Conservation (phyloP, 2,888 invertebrate genomes). For the Capitulum mitella region DNA sequence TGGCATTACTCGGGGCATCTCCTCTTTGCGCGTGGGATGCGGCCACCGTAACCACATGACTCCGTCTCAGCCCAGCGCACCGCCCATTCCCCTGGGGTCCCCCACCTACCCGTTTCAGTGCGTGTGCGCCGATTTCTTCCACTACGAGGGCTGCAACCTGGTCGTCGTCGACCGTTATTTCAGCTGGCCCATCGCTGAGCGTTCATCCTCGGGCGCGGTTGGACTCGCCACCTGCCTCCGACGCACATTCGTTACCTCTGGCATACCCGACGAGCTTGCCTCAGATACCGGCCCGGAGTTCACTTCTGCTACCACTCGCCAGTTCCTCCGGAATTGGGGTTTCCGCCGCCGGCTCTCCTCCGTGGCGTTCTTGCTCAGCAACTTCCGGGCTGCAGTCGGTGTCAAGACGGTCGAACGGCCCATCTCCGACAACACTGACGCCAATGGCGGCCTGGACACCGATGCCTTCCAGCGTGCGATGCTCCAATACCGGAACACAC, state of each 20-base stretch:
- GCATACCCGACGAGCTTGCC: slow-evolving; percentile 27
- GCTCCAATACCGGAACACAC: slow-evolving; percentile 30
- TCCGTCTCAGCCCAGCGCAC: slow-evolving; percentile 29
- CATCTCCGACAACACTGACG: slow-evolving; percentile 26
- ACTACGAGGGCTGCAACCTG: slow-evolving; percentile 21
- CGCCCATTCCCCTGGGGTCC: slow-evolving; percentile 5
- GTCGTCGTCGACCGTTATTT: slow-evolving; percentile 26
- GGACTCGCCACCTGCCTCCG: slow-evolving; percentile 25
- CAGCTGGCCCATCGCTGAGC: slow-evolving; percentile 28
- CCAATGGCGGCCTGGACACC: slow-evolving; percentile 28
- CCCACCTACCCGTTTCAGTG: slow-evolving; percentile 29
- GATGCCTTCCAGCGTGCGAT: slow-evolving; percentile 27
- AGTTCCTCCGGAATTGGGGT: slow-evolving; percentile 26
- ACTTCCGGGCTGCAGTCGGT: slow-evolving; percentile 28
- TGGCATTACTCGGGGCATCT: slow-evolving; percentile 26
- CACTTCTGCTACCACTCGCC: slow-evolving; percentile 9
- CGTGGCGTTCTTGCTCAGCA: slow-evolving; percentile 28
- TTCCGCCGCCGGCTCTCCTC: slow-evolving; percentile 27
- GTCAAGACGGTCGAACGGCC: slow-evolving; percentile 26
- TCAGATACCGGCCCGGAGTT: slow-evolving; percentile 29
- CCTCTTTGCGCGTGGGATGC: slow-evolving; percentile 8
- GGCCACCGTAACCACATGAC: slow-evolving; percentile 25
- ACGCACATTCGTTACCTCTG: slow-evolving; percentile 22
- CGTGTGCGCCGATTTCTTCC: slow-evolving; percentile 26
- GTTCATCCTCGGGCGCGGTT: background rate